These are phyloP conservation scores for Ommatoiulus sabulosus DNA, from an alignment of 2,888 invertebrate genomes.

Conservation along the genomic window DNA sequence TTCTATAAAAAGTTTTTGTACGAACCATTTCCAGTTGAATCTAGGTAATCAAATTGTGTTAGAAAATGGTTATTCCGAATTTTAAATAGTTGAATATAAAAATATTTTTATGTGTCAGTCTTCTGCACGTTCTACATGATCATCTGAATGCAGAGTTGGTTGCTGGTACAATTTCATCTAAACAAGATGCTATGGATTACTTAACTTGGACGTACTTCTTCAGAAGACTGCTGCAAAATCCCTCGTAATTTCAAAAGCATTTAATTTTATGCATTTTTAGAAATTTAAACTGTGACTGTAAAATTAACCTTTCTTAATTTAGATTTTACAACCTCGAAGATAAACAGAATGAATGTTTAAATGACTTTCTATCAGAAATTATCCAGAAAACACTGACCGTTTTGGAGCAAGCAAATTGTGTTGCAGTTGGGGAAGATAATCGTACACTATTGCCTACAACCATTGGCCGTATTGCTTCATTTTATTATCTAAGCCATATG, in stretches of 20 bases:
- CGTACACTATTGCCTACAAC: conserved; percentile 76
- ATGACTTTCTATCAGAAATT: conserved; percentile 80
- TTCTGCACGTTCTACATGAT: conserved; percentile 91
- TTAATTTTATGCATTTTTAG: not conserved
- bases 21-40: conserved; percentile 99
- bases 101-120: conserved; percentile 70
- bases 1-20: conserved; percentile 99
- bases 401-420: conserved; percentile 81
- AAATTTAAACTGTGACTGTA: not conserved
- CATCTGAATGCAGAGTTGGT: conserved; percentile 96
- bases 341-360: conserved; percentile 65
- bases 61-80: conserved; percentile 28
- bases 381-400: conserved; percentile 83
- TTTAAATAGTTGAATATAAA: conserved; percentile 1
- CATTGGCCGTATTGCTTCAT: conserved; percentile 93
- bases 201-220: conserved; percentile 99
- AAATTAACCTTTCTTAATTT: conserved; percentile 1
- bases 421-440: conserved; percentile 80
- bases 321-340: conserved; percentile 59
- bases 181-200: conserved; percentile 95
- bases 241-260: conserved; percentile 73
- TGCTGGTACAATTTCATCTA: conserved; percentile 92
- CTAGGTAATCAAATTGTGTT: conserved; percentile 69
- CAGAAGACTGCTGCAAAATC: conserved; percentile 90
- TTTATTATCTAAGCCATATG: conserved; percentile 93